Conservation (phyloP, 2,797 vertebrate species). For the Emydoidea blandingii region DNA sequence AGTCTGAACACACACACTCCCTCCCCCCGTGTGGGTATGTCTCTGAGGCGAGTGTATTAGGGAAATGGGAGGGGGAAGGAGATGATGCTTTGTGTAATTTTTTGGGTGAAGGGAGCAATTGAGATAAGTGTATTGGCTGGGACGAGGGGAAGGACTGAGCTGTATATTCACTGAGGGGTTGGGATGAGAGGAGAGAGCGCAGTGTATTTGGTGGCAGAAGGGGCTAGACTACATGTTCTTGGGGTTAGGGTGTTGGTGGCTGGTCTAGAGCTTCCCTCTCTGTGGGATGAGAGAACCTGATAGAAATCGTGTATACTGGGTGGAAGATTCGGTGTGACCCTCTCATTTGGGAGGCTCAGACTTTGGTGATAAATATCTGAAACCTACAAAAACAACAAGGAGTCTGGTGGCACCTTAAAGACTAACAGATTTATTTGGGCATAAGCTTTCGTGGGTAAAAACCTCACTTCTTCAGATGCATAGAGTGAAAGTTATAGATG, state of each 20-base stretch:
- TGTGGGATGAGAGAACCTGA: not conserved
- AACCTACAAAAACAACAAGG: not conserved
- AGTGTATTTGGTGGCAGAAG: not conserved
- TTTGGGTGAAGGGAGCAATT: not conserved
- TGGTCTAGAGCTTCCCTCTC: not conserved
- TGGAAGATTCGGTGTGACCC: not conserved
- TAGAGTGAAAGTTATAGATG: no score
- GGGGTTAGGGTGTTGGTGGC: not conserved
- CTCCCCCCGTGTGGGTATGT: no score
- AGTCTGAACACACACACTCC: no score
- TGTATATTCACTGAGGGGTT: not conserved
- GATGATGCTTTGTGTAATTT: not conserved
- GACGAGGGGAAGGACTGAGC: not conserved
- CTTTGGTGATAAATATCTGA: not conserved
- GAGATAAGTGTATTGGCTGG: not conserved
- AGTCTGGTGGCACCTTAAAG: no score
- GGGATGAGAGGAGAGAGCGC: not conserved
- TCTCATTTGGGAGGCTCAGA: not conserved
- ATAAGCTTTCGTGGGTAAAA: no score
- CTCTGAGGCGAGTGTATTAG: no score
- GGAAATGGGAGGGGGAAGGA: no score
- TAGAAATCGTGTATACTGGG: not conserved
- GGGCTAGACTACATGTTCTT: not conserved
- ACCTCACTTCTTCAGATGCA: no score
- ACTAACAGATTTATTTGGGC: no score